phyloP scores from a whole-genome alignment of 2,797 vertebrate species.

The Gephyroberyx darwinii region DNA sequence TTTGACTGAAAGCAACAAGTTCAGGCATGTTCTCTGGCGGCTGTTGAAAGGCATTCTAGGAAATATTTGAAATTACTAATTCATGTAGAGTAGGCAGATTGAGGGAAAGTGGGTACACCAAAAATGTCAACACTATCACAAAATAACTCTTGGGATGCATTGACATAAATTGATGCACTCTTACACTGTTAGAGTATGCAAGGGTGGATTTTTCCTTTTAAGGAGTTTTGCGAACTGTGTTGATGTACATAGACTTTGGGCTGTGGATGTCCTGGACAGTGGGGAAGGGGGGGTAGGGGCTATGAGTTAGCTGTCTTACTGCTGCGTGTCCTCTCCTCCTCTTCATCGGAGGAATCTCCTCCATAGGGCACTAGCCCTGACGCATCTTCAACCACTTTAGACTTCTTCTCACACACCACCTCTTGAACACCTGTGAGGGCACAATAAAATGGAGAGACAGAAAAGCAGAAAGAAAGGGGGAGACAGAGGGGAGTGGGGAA shows the following conservation, averaged over 20 bases:
- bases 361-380: slow-evolving; percentile 82
- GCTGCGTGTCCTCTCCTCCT: slow-evolving; percentile 80
- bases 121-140: too few relatives aligned
- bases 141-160: too few relatives aligned
- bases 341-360: slow-evolving; percentile 84
- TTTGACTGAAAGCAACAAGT: too few relatives aligned
- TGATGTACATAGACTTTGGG: slow-evolving; percentile 36
- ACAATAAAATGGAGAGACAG: slow-evolving; percentile 48
- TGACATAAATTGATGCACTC: too few relatives aligned
- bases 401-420: slow-evolving; percentile 71
- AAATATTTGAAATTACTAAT: not conserved
- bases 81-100: too few relatives aligned
- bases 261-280: slow-evolving; percentile 49
- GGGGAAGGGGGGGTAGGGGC: slow-evolving; percentile 47
- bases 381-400: slow-evolving; percentile 66
- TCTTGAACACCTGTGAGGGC: slow-evolving; percentile 66
- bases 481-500: slow-evolving; percentile 3
- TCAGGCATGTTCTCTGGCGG: too few relatives aligned
- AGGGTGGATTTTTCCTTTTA: slow-evolving; percentile 65
- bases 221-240: slow-evolving; percentile 19
- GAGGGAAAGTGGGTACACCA: too few relatives aligned
- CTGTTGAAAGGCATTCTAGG: not conserved
- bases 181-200: slow-evolving; percentile 21
- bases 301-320: slow-evolving; percentile 79
- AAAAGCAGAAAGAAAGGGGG: slow-evolving; percentile 26